Conservation (phyloP, 2,888 invertebrate species). For the Bembecia ichneumoniformis region DNA sequence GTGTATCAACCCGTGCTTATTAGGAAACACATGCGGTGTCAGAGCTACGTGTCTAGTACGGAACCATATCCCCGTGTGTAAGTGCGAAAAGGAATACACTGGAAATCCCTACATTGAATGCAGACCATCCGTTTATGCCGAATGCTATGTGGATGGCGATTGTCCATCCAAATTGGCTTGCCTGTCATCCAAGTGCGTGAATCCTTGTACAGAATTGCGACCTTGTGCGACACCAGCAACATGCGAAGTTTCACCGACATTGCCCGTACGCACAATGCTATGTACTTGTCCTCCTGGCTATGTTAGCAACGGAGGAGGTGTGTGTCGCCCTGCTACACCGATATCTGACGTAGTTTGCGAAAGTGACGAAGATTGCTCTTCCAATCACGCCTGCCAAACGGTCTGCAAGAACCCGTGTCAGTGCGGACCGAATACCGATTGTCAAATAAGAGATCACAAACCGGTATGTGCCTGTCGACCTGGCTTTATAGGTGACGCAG, state of each 20-base stretch:
- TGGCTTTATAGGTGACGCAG: constrained; percentile 89
- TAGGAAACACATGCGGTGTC: constrained; percentile 82
- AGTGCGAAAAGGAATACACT: constrained; percentile 81
- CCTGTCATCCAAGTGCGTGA: constrained; percentile 84
- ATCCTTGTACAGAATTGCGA: constrained; percentile 83
- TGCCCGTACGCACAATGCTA: constrained; percentile 90
- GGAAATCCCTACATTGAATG: constrained; percentile 90
- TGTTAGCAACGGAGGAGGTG: constrained; percentile 87
- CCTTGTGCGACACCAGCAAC: constrained; percentile 86
- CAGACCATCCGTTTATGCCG: constrained; percentile 77
- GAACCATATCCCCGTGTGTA: constrained; percentile 88
- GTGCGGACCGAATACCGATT: constrained; percentile 88
- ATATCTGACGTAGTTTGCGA: constrained; percentile 77
- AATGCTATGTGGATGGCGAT: constrained; percentile 86
- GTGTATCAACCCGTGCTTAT: constrained; percentile 87
- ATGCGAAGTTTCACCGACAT: constrained; percentile 85
- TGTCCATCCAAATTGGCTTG: constrained; percentile 87
- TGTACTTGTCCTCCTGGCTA: constrained; percentile 93
- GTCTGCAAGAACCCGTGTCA: constrained; percentile 88
- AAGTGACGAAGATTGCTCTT: constrained; percentile 82
- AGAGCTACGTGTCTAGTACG: constrained; percentile 85
- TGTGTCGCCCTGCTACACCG: constrained; percentile 81
- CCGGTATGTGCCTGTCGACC: constrained; percentile 88
- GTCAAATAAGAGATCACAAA: constrained; percentile 87
- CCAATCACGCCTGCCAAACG: constrained; percentile 84